These are phyloP conservation scores for Scrobipalpa costella DNA, from an alignment of 2,888 invertebrate species.

Conservation along the genomic window DNA sequence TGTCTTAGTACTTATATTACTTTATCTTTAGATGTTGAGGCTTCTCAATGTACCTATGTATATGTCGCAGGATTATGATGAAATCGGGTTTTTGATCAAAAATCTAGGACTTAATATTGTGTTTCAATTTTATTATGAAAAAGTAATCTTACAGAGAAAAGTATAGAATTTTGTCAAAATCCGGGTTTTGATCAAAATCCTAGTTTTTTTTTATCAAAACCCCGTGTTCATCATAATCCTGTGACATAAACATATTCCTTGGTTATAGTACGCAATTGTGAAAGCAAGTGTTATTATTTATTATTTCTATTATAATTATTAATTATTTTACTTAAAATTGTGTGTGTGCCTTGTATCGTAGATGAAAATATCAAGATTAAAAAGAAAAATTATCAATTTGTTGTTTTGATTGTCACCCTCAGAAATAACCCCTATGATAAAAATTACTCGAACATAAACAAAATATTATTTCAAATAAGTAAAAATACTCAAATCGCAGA, in stretches of 20 bases:
- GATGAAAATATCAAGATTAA: slow-evolving; percentile 83
- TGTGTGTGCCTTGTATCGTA: slow-evolving; percentile 87
- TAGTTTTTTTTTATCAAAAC: too few relatives aligned
- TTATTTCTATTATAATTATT: slow-evolving; percentile 71
- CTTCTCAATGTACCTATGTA: slow-evolving; percentile 54
- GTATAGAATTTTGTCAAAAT: too few relatives aligned
- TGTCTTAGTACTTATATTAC: slow-evolving; percentile 50
- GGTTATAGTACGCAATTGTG: slow-evolving; percentile 63
- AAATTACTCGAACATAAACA: too few relatives aligned
- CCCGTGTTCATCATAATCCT: too few relatives aligned
- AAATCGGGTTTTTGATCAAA: too few relatives aligned
- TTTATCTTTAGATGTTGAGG: slow-evolving; percentile 61
- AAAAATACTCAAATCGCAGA: neutral
- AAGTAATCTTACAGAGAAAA: too few relatives aligned
- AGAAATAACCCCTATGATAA: neutral
- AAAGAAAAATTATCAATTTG: slow-evolving; percentile 77
- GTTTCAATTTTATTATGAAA: too few relatives aligned
- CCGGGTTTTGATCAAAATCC: too few relatives aligned
- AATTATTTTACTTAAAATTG: slow-evolving; percentile 81
- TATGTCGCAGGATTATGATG: too few relatives aligned
- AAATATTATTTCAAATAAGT: neutral
- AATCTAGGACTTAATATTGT: too few relatives aligned
- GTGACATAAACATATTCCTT: slow-evolving; percentile 49
- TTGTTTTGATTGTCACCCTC: slow-evolving; percentile 53
- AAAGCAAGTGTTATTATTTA: slow-evolving; percentile 74